Base-by-base conservation (phyloP, 2,888 invertebrate species). In the Mantis religiosa region DNA sequence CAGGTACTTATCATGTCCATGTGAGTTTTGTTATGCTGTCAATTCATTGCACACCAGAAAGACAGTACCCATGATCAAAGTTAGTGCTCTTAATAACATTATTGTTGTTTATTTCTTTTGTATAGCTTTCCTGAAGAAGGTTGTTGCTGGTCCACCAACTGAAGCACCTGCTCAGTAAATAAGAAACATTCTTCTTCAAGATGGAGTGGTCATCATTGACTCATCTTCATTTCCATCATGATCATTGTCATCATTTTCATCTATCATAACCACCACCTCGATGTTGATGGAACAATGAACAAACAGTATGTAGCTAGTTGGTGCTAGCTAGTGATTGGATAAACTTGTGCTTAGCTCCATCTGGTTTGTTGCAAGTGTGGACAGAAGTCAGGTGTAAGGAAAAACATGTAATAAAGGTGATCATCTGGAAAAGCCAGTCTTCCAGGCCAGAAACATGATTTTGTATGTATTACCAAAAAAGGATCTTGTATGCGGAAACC, bases 51-150 rank as follows among this genome's bases (percentile, higher is more conserved):
- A 54, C 14, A 20, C 20, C 54, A 54, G 20, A 71, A 20, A 6
- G 8, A 20, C 54, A 15, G 25, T 71, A 71, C 20, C 20, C 3
- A 25, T 20, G 15, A 71, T 20, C 15, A 8, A 71, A 4, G 91
- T 90, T 89, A 91, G 91, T 91, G 92, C 91, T 92, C 92, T 93
- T 91, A 93, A 93, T 93, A 92, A 90, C 92, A 92, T 91, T 91
- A 20, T 92, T 34, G 9, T 41, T 28, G 28, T 81, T 30, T 27
- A 54, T 82, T 83, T 90, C 89, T 90, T 91, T 91, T 90, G 91
- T 91, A 93, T 94, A 97, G 97, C 96, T 94, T 98, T 98, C 95
- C 96, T 98, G 94, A 96, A 96, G 95, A 96, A 96, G 95, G 96
- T 98, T 96, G 91, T 93, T 91, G 92, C 93, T 90, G 93, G 93